Evolutionary conservation across 2,888 invertebrate genomes (phyloP).

Genomic region (Scotopteryx bipunctaria): DNA sequence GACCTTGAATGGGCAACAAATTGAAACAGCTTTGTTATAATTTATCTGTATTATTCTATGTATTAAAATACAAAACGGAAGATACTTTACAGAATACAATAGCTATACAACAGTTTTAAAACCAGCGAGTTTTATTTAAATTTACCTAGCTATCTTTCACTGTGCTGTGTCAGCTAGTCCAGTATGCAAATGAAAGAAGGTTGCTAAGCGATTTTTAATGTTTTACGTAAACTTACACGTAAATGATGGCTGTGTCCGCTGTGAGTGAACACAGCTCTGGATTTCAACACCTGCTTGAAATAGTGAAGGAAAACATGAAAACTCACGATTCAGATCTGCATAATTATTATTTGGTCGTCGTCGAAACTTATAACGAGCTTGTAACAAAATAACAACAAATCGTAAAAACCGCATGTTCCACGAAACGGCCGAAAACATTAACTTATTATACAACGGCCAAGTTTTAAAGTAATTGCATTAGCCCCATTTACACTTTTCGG

Average conservation of each 20-base stretch:
- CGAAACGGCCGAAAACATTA: neutral
- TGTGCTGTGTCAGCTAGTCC: slow-evolving; percentile 3
- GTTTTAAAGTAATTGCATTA: neutral
- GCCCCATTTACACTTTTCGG: neutral
- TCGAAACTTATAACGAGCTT: neutral
- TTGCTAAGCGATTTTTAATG: slow-evolving; percentile 25
- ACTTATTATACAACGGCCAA: neutral
- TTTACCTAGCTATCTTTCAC: neutral
- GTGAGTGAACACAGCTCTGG: too few relatives aligned
- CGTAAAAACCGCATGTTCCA: slow-evolving; percentile 5
- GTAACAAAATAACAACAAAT: neutral
- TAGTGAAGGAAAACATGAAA: too few relatives aligned
- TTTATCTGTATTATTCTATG: too few relatives aligned
- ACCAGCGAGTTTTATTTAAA: too few relatives aligned
- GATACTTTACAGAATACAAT: too few relatives aligned
- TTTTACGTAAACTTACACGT: slow-evolving; percentile 8
- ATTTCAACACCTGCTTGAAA: too few relatives aligned
- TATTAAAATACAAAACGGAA: too few relatives aligned
- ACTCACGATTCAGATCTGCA: too few relatives aligned
- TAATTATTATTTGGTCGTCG: too few relatives aligned
- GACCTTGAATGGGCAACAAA: too few relatives aligned
- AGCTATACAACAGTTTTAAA: too few relatives aligned
- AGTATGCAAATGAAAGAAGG: slow-evolving; percentile 21
- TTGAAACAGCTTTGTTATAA: too few relatives aligned
- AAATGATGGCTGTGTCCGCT: slow-evolving; percentile 12